Base-by-base conservation (phyloP, 2,888 invertebrate species). In the Antheraea assamensis region DNA sequence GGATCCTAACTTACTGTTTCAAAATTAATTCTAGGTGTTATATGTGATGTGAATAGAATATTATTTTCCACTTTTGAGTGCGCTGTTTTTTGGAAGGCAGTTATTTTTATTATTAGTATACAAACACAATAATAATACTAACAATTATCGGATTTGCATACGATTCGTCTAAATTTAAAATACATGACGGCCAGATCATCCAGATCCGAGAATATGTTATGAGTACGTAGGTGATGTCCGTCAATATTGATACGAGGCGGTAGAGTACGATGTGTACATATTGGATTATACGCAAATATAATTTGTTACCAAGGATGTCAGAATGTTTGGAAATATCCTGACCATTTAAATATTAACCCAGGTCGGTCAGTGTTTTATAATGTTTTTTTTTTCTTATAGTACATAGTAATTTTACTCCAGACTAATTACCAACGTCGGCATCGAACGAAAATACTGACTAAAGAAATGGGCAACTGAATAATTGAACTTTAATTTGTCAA, bases 281-380 rank as follows among this genome's bases (percentile, higher is more conserved):
- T 17, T 17, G 61, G 27, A 64, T 64, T 64, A 64, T 64, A 15
- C 61, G 61, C 61, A 64, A 64, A 64, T 17, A 64, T 64, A 64
- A 64, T 64, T 64, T 64, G 30, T 64, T 64, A 64, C 61, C 30
- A 27, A 64, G 61, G 30, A 17, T 64, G 5, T 64, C 15, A 30
- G 30, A 64, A 17, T 64, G 17, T 27, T 64, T 64, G 61, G 21
- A 64, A 64, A 30, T 17, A 30, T 64, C 19, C 17, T 27, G 27
- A 15, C 27, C 35, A 10, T 35, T 0, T 8, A 24, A 27, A 61
- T 27, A 0, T n/a, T 24, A 10, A 27, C 0, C 27, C 13, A 8
- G 27, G 15, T 27, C 17, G 4, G 5, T 10, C 27, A 27, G 19
- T 27, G 27, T 27, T 61, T 61, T 58, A 8, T 24, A 58, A 24